A percentile compares a stretch with the other conserved stretches of the same genome.
These are phyloP conservation scores for Rhinophrynus dorsalis DNA, from an alignment of 2,797 vertebrate species.

Conservation along the genomic window DNA sequence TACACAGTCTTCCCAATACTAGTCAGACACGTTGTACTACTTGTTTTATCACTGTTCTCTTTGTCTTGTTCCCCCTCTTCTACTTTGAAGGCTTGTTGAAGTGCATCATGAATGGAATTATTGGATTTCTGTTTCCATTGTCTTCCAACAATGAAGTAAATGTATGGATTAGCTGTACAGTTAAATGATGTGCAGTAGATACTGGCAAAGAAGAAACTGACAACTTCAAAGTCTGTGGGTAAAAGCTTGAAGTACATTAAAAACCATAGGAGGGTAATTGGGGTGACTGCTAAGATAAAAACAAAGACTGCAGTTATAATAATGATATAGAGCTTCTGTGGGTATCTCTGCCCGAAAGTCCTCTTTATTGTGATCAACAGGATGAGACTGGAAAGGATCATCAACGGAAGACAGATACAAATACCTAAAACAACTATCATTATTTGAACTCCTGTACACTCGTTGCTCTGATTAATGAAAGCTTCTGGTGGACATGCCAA, in stretches of 20 bases:
- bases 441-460: conserved; percentile 64
- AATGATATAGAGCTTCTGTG: conserved; percentile 69
- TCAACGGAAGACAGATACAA: conserved; percentile 69
- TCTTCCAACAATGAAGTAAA: conserved; percentile 30
- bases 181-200: neutral
- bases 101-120: conserved; percentile 8
- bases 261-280: conserved; percentile 55
- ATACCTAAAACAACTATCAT: conserved; percentile 67
- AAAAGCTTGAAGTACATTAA: conserved; percentile 20
- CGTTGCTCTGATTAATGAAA: neutral
- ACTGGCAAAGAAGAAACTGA: neutral
- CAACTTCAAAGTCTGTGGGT: neutral
- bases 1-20: no score
- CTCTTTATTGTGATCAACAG: conserved; percentile 66
- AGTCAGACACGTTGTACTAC: no score
- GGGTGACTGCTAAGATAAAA: conserved; percentile 69
- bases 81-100: conserved; percentile 17
- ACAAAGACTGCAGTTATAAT: conserved; percentile 64
- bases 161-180: conserved; percentile 13
- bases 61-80: conserved; percentile 3
- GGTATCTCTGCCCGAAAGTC: conserved; percentile 54
- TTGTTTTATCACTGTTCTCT: neutral
- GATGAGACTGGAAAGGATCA: conserved; percentile 66
- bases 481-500: conserved; percentile 55
- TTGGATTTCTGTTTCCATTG: conserved; percentile 14